phyloP scores from a whole-genome alignment of 2,113 vertebrate genomes.

The Nipponia nippon region DNA sequence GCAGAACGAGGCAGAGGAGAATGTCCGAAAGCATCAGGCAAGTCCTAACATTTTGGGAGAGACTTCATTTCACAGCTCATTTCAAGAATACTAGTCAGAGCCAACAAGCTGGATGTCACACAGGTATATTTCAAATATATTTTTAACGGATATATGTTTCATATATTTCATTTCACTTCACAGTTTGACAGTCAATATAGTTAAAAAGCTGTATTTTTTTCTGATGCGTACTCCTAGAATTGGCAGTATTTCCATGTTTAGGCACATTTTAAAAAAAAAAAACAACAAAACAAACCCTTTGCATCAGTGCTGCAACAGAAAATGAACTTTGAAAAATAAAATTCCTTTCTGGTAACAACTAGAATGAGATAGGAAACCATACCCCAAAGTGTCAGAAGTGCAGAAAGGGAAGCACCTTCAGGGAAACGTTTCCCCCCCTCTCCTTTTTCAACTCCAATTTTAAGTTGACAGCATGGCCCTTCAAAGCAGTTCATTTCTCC shows the following conservation, averaged over 20 bases:
- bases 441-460: neutral
- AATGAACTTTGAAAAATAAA: neutral
- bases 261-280: neutral
- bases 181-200: neutral
- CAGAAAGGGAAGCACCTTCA: neutral
- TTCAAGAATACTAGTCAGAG: neutral
- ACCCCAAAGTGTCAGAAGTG: neutral
- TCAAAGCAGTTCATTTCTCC: neutral
- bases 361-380: neutral
- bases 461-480: rapidly evolving
- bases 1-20: neutral
- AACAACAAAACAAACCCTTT: neutral
- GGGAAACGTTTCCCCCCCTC: neutral
- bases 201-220: neutral
- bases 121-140: rapidly evolving
- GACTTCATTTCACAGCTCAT: neutral
- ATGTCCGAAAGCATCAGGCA: neutral
- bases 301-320: neutral
- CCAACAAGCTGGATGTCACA: neutral
- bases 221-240: neutral
- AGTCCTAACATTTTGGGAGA: neutral
- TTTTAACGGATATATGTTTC: neutral
- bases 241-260: neutral
- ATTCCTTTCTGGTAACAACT: neutral
- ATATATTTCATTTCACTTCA: neutral